Conservation (phyloP, 2,888 invertebrate species). For the Caenorhabditis imperialis region DNA sequence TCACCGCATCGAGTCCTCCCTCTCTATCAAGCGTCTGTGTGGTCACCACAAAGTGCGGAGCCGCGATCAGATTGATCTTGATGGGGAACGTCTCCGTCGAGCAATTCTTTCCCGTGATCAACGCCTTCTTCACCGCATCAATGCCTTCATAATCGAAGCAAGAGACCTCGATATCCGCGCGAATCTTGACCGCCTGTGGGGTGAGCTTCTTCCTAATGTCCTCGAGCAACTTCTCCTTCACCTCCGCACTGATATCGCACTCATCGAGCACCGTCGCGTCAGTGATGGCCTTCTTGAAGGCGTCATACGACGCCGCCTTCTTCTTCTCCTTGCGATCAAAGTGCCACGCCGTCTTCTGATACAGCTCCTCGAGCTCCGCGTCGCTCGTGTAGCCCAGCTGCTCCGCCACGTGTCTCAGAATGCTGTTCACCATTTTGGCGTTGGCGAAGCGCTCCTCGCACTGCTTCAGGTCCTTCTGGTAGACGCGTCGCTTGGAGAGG, state of each 20-base stretch:
- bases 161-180: constrained; percentile 87
- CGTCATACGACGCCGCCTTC: constrained; percentile 95
- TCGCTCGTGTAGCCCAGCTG: constrained; percentile 91
- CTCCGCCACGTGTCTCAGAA: constrained; percentile 96
- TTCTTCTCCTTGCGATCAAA: constrained; percentile 97
- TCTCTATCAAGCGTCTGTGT: constrained; percentile 94
- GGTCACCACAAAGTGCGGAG: constrained; percentile 97
- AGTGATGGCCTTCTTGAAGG: constrained; percentile 96
- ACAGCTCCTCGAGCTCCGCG: constrained; percentile 86
- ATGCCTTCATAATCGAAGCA: constrained; percentile 98
- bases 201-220: constrained; percentile 96
- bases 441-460: constrained; percentile 98
- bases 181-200: constrained; percentile 93
- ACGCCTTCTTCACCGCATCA: constrained; percentile 93
- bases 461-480: constrained; percentile 96
- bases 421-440: constrained; percentile 81
- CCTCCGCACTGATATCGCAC: constrained; percentile 92
- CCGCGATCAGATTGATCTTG: constrained; percentile 98
- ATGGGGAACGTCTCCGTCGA: constrained; percentile 95
- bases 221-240: constrained; percentile 90
- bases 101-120: constrained; percentile 89
- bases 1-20: constrained; percentile 85
- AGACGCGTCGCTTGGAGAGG: constrained; percentile 97
- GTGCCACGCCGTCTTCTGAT: constrained; percentile 89
- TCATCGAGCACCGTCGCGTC: constrained; percentile 95